Base-by-base conservation (phyloP, 2,113 vertebrate species). In the Australoheros scitulus region DNA sequence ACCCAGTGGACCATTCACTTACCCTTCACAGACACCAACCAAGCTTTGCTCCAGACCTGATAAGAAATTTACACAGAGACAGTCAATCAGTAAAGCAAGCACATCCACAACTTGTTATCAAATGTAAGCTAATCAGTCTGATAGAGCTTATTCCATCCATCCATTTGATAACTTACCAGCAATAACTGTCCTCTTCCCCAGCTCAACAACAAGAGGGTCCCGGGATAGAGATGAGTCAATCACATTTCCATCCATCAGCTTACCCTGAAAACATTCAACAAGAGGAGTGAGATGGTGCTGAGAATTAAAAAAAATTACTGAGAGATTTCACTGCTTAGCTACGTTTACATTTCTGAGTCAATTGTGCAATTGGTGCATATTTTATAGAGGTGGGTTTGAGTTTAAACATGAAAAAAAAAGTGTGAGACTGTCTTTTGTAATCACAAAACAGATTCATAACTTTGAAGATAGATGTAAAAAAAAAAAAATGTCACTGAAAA, bases 21-120 rank as follows among this genome's bases (percentile, higher is more conserved):
- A 99, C 98, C 98, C 98, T 91, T 97, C 97, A 93, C 98, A 99
- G 89, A 99, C 97, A 41, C 97, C 98, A 86, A 98, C 89, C 89
- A 99, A 94, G 83, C 97, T 97, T 94, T 99, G 97, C 91, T 99
- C 98, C 93, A 99, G 92, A 85, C 98, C 98, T 99, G 95, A 79
- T 13, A 57, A 72, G 60, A 87, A 60, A 4, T 41, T 38, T 68
- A 83, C 29, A 76, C 24, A 81, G 29, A 84, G 15, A 76, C 34
- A 76, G 22, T 84, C 13, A 89, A 22, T 90, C 77, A 89, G 56
- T 43, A 82, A 47, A 65, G 34, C 3, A 11, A 82, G 52, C 20
- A 58, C 11, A 8, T 17, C 76, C 55, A 2, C 10, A 14, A 6
- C 55, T 56, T 57, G 32, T 64, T 78, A 76, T 78, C 43, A 11